Evolutionary conservation across 2,797 vertebrate species (phyloP).

Genomic region (Acanthopagrus latus): DNA sequence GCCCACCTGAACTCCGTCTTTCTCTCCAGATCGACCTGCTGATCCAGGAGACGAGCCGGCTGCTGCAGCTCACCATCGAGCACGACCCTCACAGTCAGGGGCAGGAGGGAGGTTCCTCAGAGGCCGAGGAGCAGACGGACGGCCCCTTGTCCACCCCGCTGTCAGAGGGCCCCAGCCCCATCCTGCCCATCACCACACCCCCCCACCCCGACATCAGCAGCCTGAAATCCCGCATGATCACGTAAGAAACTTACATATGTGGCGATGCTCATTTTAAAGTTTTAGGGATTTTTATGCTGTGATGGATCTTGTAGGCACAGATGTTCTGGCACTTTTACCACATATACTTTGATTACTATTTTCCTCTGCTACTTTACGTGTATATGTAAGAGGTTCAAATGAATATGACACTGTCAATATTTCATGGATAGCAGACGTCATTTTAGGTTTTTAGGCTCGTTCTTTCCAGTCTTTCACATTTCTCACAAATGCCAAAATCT

Average conservation of each 20-base stretch:
- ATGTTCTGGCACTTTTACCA: no score
- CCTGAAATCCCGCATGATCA: constrained; percentile 86
- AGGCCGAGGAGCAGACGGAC: constrained; percentile 71
- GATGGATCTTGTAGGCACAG: no score
- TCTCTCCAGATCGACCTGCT: constrained; percentile 92
- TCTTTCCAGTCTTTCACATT: not conserved
- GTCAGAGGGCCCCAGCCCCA: constrained; percentile 78
- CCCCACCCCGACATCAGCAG: constrained; percentile 83
- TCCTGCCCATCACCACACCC: constrained; percentile 80
- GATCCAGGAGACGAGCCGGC: constrained; percentile 95
- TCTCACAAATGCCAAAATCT: not conserved
- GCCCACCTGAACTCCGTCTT: constrained; percentile 11
- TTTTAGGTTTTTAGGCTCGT: not conserved
- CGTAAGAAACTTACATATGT: constrained; percentile 83
- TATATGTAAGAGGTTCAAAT: not conserved
- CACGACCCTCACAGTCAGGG: constrained; percentile 91
- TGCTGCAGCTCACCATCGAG: constrained; percentile 96
- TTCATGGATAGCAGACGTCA: not conserved
- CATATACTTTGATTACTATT: not conserved
- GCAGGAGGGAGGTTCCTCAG: constrained; percentile 67
- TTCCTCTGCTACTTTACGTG: not conserved
- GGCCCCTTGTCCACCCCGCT: constrained; percentile 80
- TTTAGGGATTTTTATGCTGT: not conserved
- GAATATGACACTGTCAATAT: not conserved
- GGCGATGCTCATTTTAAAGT: no score